Base-by-base conservation (phyloP, 2,113 vertebrate species). In the Apodemus speciosus region DNA sequence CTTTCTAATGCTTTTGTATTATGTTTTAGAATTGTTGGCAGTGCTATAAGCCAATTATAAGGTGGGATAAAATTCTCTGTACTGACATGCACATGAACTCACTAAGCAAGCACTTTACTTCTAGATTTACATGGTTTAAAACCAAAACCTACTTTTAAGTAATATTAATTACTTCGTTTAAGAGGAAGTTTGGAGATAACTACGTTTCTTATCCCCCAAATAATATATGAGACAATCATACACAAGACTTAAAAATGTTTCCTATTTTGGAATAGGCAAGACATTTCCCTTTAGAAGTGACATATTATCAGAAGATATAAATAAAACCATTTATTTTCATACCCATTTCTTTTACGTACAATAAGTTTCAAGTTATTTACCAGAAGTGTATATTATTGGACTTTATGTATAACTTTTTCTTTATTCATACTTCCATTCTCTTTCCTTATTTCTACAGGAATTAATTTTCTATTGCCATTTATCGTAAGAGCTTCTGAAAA, bases 41-140 rank as follows among this genome's bases (percentile, higher is more conserved):
- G 11, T 77, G 0, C 2, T 92, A 85, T 92, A 85, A 94, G 77
- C 3, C 25, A 92, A 18, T 66, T 86, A 93, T 89, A 91, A 97
- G 89, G 16, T 88, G 75, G 56, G 96, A 92, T 90, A 94, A 81
- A 85, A 91, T 85, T 88, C 32, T 91, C 71, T 86, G 35, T 85
- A 79, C 94, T 96, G 93, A 81, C 76, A 94, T 92, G 40, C 53
- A 96, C 97, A 96, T 62, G 89, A 97, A 92, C 4, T 95, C 91
- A 79, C 5, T 97, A 93, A 95, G 92, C 43, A 95, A 75, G 93
- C 80, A 94, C 85, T 97, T 96, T 95, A 83, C 20, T 96, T 97
- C 96, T 87, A 97, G 95, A 96, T 96, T 96, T 96, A 91, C 3
- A 11, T 88, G 81, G 81, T 77, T 14, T 76, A 86, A 95, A 73